Evolutionary conservation across 2,113 vertebrate genomes (phyloP).

Genomic region (Caretta caretta): DNA sequence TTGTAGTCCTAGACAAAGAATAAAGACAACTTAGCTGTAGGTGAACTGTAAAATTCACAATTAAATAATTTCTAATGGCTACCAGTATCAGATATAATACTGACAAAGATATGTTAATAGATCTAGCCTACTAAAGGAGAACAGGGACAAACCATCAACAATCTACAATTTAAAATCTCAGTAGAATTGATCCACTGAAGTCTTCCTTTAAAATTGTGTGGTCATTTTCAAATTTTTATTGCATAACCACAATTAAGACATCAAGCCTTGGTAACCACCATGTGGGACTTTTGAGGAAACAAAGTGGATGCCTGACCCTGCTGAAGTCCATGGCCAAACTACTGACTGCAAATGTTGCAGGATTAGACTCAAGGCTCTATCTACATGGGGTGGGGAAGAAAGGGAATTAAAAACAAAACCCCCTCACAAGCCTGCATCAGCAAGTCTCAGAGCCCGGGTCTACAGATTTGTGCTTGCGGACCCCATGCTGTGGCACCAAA

Average conservation of each 20-base stretch:
- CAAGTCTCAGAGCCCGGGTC: neutral
- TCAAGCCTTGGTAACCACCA: neutral
- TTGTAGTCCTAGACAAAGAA: constrained; percentile 79
- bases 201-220: neutral
- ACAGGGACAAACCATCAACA: neutral
- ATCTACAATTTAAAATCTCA: neutral
- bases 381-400: neutral
- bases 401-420: neutral
- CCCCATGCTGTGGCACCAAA: neutral
- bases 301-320: neutral
- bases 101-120: neutral
- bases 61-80: neutral
- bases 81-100: neutral
- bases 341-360: neutral
- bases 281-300: neutral
- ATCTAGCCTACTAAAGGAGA: neutral
- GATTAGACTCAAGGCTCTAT: neutral
- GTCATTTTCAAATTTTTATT: neutral
- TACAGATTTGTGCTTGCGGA: neutral
- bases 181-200: neutral
- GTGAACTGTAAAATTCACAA: neutral
- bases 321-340: neutral
- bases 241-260: neutral
- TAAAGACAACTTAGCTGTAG: neutral
- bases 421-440: neutral